Conservation (phyloP, 1,140 invertebrate species). For the Melanaphis sacchari region DNA sequence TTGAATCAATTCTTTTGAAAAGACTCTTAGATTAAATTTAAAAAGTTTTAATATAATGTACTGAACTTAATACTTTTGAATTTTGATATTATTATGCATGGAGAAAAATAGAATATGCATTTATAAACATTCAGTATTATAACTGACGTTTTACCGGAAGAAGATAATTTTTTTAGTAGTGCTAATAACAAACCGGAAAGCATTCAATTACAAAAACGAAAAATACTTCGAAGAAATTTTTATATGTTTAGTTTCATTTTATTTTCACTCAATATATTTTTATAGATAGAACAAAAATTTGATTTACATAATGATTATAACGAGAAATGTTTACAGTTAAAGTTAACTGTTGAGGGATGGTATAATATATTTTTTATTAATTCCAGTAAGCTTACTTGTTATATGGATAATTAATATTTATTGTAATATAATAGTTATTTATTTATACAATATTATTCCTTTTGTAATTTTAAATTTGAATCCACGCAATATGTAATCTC, state of each 20-base stretch:
- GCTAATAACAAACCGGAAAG: constrained; percentile 9
- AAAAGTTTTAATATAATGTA: not conserved
- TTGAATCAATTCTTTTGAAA: not conserved
- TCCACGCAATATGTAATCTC: not conserved
- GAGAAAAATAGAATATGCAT: not conserved
- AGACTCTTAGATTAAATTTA: not conserved
- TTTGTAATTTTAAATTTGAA: not conserved
- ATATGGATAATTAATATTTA: not conserved
- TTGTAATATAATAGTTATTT: not conserved
- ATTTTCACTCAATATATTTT: not conserved
- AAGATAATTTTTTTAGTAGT: not conserved
- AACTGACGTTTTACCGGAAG: not conserved
- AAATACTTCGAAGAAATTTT: not conserved
- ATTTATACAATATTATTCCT: not conserved
- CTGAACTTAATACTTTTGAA: not conserved
- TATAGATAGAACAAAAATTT: not conserved
- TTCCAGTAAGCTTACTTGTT: not conserved
- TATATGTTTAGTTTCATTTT: not conserved
- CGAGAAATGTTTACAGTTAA: not conserved
- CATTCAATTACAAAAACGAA: not conserved
- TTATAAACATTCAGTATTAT: not conserved
- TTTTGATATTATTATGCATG: not conserved
- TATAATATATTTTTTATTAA: not conserved
- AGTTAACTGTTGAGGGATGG: too few species aligned
- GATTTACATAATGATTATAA: constrained; percentile 13